These are phyloP conservation scores for Epirrhoe tristata DNA, from an alignment of 2,888 invertebrate species.

Conservation along the genomic window DNA sequence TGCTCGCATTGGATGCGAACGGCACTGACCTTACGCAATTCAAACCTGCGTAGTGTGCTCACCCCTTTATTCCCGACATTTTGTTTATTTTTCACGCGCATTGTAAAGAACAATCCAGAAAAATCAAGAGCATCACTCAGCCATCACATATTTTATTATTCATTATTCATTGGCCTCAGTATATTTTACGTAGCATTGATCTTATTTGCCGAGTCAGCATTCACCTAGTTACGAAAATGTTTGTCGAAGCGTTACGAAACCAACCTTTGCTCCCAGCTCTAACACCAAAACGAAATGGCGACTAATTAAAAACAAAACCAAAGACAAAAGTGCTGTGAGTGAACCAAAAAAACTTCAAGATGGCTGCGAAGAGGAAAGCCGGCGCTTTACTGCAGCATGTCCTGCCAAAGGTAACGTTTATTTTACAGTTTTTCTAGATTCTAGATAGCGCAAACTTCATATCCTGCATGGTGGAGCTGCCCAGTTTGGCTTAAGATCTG, in stretches of 20 bases:
- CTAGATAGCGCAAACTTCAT: slow-evolving; percentile 53
- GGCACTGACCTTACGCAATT: slow-evolving; percentile 66
- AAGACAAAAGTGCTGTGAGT: slow-evolving; percentile 74
- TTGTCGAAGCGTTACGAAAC: slow-evolving; percentile 42
- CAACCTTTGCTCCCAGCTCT: slow-evolving; percentile 37
- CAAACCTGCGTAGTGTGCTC: slow-evolving; percentile 42
- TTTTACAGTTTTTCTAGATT: slow-evolving; percentile 53
- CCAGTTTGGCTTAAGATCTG: slow-evolving; percentile 25
- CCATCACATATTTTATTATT: background rate
- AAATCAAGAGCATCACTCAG: slow-evolving; percentile 18
- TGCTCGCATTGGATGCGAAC: slow-evolving; percentile 53
- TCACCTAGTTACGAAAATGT: slow-evolving; percentile 28
- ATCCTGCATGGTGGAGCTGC: slow-evolving; percentile 36
- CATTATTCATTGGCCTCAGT: background rate
- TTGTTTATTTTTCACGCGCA: slow-evolving; percentile 30
- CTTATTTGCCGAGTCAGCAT: slow-evolving; percentile 29
- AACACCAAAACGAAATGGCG: slow-evolving; percentile 59
- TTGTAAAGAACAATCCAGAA: slow-evolving; percentile 17
- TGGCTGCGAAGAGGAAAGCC: slow-evolving; percentile 87
- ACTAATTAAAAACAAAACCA: slow-evolving; percentile 69
- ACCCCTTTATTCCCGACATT: slow-evolving; percentile 34
- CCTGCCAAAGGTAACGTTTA: slow-evolving; percentile 81
- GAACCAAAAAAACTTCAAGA: slow-evolving; percentile 71
- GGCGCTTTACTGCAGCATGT: slow-evolving; percentile 87
- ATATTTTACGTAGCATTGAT: slow-evolving; percentile 17